Percentiles rank a stretch among this genome's conserved stretches.
These are phyloP conservation scores for Eremophila alpestris DNA, from an alignment of 2,797 vertebrate species.

Conservation along the genomic window DNA sequence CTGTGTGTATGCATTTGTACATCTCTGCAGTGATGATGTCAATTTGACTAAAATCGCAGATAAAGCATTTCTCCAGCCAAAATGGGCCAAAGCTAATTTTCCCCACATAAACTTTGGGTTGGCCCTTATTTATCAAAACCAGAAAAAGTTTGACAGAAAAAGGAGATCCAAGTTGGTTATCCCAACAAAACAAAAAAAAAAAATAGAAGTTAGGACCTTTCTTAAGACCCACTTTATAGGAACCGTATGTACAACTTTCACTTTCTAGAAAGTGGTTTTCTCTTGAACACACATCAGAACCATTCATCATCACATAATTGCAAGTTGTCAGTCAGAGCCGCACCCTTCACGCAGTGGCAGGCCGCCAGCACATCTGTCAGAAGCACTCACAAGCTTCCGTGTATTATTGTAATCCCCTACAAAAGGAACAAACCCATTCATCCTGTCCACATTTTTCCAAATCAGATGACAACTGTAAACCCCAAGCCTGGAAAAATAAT, in stretches of 20 bases:
- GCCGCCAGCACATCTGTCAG: slow-evolving; percentile 87
- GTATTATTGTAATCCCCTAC: slow-evolving; percentile 85
- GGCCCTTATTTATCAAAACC: slow-evolving; percentile 76
- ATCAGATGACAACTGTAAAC: slow-evolving; percentile 75
- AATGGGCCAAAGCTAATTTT: slow-evolving; percentile 71
- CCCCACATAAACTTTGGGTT: slow-evolving; percentile 71
- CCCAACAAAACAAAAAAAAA: slow-evolving; percentile 59
- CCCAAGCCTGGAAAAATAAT: slow-evolving; percentile 67
- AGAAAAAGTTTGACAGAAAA: slow-evolving; percentile 66
- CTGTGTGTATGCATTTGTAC: slow-evolving; percentile 31
- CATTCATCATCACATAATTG: slow-evolving; percentile 82
- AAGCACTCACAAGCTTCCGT: slow-evolving; percentile 82
- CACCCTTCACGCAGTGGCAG: slow-evolving; percentile 82
- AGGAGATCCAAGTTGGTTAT: slow-evolving; percentile 63
- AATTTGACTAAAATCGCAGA: slow-evolving; percentile 73
- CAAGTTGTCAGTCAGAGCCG: slow-evolving; percentile 82
- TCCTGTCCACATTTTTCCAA: slow-evolving; percentile 79
- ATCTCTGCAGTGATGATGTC: slow-evolving; percentile 66
- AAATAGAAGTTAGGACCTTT: slow-evolving; percentile 70
- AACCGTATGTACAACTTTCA: slow-evolving; percentile 80
- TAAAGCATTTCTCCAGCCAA: slow-evolving; percentile 76
- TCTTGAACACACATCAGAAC: slow-evolving; percentile 83
- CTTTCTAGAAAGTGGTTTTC: slow-evolving; percentile 84
- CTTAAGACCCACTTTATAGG: slow-evolving; percentile 76
- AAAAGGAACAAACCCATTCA: slow-evolving; percentile 83